These are phyloP conservation scores for Luscinia luscinia DNA, from an alignment of 2,797 vertebrate species.

Conservation along the genomic window DNA sequence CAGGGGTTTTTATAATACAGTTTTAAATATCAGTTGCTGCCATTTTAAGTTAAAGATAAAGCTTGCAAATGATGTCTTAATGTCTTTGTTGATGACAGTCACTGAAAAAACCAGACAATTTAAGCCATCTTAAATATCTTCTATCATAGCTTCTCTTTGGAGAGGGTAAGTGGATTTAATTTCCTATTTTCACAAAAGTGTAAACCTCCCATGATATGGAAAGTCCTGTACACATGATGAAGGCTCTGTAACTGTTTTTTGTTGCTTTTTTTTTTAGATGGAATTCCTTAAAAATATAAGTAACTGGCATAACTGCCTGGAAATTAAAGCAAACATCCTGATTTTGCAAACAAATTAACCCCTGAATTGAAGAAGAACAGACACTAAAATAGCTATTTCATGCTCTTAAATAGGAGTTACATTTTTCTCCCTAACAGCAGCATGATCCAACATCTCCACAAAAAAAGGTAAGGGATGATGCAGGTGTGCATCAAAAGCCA, in stretches of 20 bases:
- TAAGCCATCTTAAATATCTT: conserved; percentile 67
- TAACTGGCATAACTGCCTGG: background rate
- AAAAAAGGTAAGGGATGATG: background rate
- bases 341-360: background rate
- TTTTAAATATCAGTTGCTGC: conserved; percentile 74
- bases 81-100: conserved; percentile 71
- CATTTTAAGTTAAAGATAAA: conserved; percentile 74
- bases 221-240: background rate
- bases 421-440: background rate
- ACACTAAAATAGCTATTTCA: background rate
- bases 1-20: background rate
- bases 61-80: conserved; percentile 71
- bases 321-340: background rate
- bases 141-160: conserved; percentile 47
- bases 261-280: background rate
- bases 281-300: background rate
- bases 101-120: conserved; percentile 60
- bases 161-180: conserved; percentile 72
- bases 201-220: background rate
- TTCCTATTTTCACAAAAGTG: conserved; percentile 27
- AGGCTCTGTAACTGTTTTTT: background rate
- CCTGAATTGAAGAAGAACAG: background rate
- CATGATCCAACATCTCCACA: background rate
- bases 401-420: background rate
- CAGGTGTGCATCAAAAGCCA: background rate